These are phyloP conservation scores for Oncorhynchus kisutch DNA, from an alignment of 2,113 vertebrate genomes.

Conservation along the genomic window DNA sequence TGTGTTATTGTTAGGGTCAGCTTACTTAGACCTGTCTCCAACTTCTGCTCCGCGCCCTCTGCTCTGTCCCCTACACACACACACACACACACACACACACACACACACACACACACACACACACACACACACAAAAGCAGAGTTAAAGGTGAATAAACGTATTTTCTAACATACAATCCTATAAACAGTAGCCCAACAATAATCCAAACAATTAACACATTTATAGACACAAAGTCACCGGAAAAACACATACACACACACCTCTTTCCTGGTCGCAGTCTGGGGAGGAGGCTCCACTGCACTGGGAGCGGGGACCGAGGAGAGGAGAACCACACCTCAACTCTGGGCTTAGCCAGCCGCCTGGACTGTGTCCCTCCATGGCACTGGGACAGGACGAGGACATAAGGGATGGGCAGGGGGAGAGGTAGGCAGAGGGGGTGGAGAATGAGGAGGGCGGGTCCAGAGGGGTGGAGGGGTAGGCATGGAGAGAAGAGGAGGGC, in stretches of 20 bases:
- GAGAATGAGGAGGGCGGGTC: constrained; percentile 62
- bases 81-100: constrained; percentile 11
- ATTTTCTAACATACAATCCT: no score
- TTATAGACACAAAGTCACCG: not conserved
- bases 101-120: no score
- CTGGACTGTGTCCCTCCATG: constrained; percentile 77
- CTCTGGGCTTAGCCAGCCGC: constrained; percentile 52
- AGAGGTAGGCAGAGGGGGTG: constrained; percentile 28
- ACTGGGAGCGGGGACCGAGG: constrained; percentile 90
- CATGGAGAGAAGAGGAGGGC: constrained; percentile 40
- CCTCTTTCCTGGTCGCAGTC: constrained; percentile 95
- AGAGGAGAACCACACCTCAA: constrained; percentile 82
- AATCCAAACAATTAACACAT: constrained; percentile 28
- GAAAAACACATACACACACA: constrained; percentile 47
- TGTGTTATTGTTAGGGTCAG: constrained; percentile 58
- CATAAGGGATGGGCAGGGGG: constrained; percentile 32
- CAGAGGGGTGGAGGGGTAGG: constrained; percentile 69
- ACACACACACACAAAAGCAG: constrained; percentile 5
- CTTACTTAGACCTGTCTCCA: constrained; percentile 58
- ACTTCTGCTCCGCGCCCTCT: constrained; percentile 67
- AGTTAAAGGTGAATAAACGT: not conserved
- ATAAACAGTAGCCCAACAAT: not conserved
- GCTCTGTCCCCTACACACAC: constrained; percentile 67
- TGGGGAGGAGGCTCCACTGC: constrained; percentile 95
- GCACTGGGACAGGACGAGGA: constrained; percentile 60